Evolutionary conservation across 2,888 invertebrate species (phyloP), one percentile per base, ranked within the genome.

Genomic region (Amphipyra tragopoginis): DNA sequence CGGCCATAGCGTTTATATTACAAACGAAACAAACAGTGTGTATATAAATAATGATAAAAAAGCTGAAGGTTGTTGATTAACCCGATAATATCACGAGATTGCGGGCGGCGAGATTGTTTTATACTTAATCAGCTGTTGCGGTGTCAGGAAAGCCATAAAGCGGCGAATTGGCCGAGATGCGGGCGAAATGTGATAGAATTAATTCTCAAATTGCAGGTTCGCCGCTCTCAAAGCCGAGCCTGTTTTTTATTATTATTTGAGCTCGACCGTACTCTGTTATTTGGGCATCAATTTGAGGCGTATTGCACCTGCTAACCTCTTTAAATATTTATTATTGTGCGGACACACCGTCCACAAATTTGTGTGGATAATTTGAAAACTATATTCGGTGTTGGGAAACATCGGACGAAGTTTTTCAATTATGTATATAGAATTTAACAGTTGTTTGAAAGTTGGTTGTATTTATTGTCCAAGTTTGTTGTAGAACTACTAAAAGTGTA

Each of bases 221-320:
- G 79, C 83, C 81, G 82, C 84, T 81, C 81, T 85, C 85, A 86
- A 84, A 85, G 80, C 77, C 81, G 80, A 71, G 65, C 80, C 75
- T 65, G 80, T 86, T 88, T 86, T 89, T 87, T 86, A 81, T 87
- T 86, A 86, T 87, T 87, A 87, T 87, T 89, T 86, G 81, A 86
- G 83, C 82, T 82, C 84, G 74, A 64, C 72, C 83, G 82, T 84
- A 87, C 87, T 81, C 89, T 91, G 91, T 92, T 92, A 91, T 91
- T 91, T 90, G 87, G 85, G 86, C 88, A 88, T 86, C 87, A 86
- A 89, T 91, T 90, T 90, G 85, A 87, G 86, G 86, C 86, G 85
- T 90, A 90, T 86, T 89, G 87, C 92, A 92, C 91, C 92, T 92
- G 92, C 90, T 88, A 89, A 88, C 90, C 87, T 91, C 86, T 90